Evolutionary conservation across 2,888 invertebrate genomes (phyloP), one percentile per base, ranked within the genome.

Genomic region (Leptinotarsa tumamoca): DNA sequence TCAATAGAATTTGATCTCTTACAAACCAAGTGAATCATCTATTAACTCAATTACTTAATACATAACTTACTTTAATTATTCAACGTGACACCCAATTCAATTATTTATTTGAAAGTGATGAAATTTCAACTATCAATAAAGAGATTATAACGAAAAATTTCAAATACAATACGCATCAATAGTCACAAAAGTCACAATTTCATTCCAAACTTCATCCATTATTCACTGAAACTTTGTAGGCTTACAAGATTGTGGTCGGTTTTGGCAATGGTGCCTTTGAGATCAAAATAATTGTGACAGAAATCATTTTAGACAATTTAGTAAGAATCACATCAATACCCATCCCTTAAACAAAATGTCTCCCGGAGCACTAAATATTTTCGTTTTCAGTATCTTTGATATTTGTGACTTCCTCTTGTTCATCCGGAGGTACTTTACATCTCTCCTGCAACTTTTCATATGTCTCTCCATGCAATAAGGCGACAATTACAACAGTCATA

Each of bases 401-500:
- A 18, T 73, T 72, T n/a, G 33, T 61, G 17, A 18, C 58, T 61
- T 78, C 76, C 15, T 77, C 79, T 13, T 77, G 61, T 1, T 76
- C 69, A 21, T 78, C 70, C 1, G 70, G 63, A 14, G 52, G 18
- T 43, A 74, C 76, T 75, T 82, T 82, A 77, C 84, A 85, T 76
- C 81, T 84, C 69, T 82, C 81, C 67, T 84, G 76, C 7, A 85
- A 75, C 58, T 82, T 78, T 63, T 84, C 82, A 68, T 90, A 91
- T 5, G 90, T 87, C 80, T 89, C 90, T 18, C 90, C 91, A 73
- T 92, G 92, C 54, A 94, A 87, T 78, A 98, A 92, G 86, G 96
- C 95, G 73, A 98, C 92, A 56, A 98, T 90, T 52, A 98, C 93
- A 4, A 98, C 98, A 27, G 99, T 99, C 99, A 99, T 99, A 90